Percentiles rank a stretch among this genome's conserved stretches.
Conservation (phyloP, 2,888 invertebrate genomes). For the Sarcophaga rosellei region DNA sequence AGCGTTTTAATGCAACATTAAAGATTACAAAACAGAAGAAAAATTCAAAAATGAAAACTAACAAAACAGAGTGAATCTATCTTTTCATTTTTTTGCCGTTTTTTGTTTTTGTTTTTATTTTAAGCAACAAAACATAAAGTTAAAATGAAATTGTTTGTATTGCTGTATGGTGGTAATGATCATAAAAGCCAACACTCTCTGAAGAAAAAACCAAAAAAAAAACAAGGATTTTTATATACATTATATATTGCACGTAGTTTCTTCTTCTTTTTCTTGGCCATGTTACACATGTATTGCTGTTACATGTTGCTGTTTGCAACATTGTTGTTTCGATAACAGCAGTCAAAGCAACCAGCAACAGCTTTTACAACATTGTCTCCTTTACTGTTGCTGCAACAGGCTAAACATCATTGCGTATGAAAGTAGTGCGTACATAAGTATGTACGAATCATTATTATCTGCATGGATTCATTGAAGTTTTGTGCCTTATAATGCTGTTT, state of each 20-base stretch:
- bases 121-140: not conserved
- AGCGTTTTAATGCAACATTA: constrained; percentile 30
- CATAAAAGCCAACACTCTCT: constrained; percentile 58
- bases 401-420: constrained; percentile 34
- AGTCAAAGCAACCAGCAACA: constrained; percentile 13
- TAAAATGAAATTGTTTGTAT: not conserved
- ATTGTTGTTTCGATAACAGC: constrained; percentile 56
- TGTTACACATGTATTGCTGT: constrained; percentile 58
- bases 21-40: not conserved
- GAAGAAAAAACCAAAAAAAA: too few relatives aligned
- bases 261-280: constrained; percentile 13
- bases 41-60: constrained; percentile 8
- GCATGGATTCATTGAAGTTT: constrained; percentile 54
- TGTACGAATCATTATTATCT: constrained; percentile 54
- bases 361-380: constrained; percentile 19
- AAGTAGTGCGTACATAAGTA: constrained; percentile 11
- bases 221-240: constrained; percentile 4
- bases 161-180: constrained; percentile 49
- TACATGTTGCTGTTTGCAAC: constrained; percentile 58
- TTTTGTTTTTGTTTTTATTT: not conserved
- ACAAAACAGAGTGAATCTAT: not conserved
- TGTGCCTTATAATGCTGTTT: constrained; percentile 42
- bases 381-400: constrained; percentile 20
- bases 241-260: not conserved
- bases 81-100: not conserved